A percentile compares a stretch with the other conserved stretches of the same genome.
phyloP scores from a whole-genome alignment of 1,140 invertebrate species.

The Drosophila ananassae region DNA sequence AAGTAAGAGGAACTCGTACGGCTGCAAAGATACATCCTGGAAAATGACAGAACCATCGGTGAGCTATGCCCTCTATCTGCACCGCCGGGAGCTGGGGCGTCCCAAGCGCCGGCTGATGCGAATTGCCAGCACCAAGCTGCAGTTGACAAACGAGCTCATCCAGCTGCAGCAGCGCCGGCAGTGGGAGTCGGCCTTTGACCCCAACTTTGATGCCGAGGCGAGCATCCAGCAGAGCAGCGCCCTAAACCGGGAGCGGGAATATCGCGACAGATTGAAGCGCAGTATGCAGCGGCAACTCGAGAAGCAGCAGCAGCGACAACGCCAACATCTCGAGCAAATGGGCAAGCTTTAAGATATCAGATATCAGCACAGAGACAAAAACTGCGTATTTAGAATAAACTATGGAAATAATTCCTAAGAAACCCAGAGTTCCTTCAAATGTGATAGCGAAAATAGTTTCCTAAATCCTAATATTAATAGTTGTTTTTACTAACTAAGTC shows the following conservation, averaged over 20 bases:
- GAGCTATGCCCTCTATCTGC: conserved; percentile 64
- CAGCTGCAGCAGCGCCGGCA: conserved; percentile 37
- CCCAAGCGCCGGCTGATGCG: conserved; percentile 56
- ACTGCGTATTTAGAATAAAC: background rate
- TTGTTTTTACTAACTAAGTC: background rate
- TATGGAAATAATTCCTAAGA: too few species aligned
- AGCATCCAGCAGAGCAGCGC: conserved; percentile 41
- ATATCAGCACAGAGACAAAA: background rate
- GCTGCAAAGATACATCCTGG: background rate
- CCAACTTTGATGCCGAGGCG: conserved; percentile 19
- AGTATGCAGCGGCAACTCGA: conserved; percentile 53
- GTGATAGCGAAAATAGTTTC: background rate
- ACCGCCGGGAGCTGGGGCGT: conserved; percentile 54
- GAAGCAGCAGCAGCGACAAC: conserved; percentile 32
- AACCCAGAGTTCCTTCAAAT: background rate
- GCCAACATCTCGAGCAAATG: conserved; percentile 31
- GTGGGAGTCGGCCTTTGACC: conserved; percentile 44
- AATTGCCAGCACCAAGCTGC: conserved; percentile 56
- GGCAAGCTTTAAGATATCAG: conserved; percentile 20
- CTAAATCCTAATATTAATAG: background rate
- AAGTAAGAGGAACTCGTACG: background rate
- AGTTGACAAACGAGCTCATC: conserved; percentile 68
- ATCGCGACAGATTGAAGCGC: conserved; percentile 46
- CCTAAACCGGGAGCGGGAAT: conserved; percentile 51
- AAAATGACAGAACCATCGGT: conserved; percentile 29